Evolutionary conservation across 1,140 invertebrate species (phyloP).

Genomic region (Oreohelix idahoensis): DNA sequence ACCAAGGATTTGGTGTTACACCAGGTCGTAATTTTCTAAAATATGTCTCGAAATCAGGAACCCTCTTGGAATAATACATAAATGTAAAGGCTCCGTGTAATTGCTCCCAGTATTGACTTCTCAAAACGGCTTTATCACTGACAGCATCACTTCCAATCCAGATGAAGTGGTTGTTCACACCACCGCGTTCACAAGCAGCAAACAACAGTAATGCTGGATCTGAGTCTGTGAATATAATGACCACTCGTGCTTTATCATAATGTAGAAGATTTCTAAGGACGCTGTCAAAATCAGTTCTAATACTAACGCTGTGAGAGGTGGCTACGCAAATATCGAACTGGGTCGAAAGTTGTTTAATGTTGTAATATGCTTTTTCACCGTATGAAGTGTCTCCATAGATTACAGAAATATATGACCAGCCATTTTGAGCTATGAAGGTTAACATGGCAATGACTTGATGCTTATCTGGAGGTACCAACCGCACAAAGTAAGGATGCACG

Average conservation of each 20-base stretch:
- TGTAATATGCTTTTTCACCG: neutral
- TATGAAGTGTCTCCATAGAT: neutral
- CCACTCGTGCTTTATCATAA: neutral
- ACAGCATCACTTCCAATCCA: neutral
- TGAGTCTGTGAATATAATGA: neutral
- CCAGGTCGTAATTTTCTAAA: neutral
- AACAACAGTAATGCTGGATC: neutral
- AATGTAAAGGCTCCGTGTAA: conserved; percentile 1
- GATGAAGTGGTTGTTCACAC: neutral
- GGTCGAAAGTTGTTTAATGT: neutral
- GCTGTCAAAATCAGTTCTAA: neutral
- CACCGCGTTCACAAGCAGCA: neutral
- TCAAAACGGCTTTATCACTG: neutral
- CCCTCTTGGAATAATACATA: neutral
- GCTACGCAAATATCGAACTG: neutral
- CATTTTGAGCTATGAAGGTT: neutral
- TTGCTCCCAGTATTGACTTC: neutral
- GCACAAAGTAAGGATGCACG: conserved; percentile 10
- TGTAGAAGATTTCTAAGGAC: neutral
- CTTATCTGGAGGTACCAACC: conserved; percentile 20
- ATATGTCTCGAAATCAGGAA: neutral
- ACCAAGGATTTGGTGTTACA: neutral
- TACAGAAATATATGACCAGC: conserved; percentile 11
- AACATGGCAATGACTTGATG: conserved; percentile 13
- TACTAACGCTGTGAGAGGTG: neutral